Conservation (phyloP, 2,888 invertebrate species). For the Ceramica pisi region DNA sequence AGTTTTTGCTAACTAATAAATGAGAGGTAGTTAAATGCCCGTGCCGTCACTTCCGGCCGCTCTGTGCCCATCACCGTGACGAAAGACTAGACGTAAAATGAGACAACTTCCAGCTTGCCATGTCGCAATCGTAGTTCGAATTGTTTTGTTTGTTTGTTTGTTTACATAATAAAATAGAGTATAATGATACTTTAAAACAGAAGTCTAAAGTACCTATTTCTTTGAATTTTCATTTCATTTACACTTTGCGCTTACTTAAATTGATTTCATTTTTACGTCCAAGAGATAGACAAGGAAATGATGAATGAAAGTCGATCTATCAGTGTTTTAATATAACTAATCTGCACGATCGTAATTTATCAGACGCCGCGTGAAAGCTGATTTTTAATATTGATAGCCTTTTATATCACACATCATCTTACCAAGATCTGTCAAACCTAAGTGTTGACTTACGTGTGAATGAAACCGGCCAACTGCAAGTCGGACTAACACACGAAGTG, state of each 20-base stretch:
- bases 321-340: constrained; percentile 22
- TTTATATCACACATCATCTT: neutral
- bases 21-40: constrained; percentile 67
- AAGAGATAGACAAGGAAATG: neutral
- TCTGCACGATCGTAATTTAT: constrained; percentile 10
- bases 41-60: constrained; percentile 78
- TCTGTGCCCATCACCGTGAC: constrained; percentile 59
- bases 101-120: constrained; percentile 46
- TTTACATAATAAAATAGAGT: constrained; percentile 46
- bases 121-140: constrained; percentile 47
- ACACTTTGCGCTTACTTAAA: neutral
- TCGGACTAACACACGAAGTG: too few relatives aligned
- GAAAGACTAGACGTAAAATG: constrained; percentile 52
- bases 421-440: constrained; percentile 3
- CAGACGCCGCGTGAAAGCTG: constrained; percentile 34
- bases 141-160: constrained; percentile 60
- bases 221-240: constrained; percentile 13
- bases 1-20: constrained; percentile 74
- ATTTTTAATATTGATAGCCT: constrained; percentile 9
- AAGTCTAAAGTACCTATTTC: constrained; percentile 29
- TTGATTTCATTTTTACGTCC: neutral
- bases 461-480: too few relatives aligned
- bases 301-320: constrained; percentile 12
- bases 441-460: neutral
- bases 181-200: constrained; percentile 2